Conservation (phyloP, 2,888 invertebrate genomes). For the Thecocarcelia acutangulata region DNA sequence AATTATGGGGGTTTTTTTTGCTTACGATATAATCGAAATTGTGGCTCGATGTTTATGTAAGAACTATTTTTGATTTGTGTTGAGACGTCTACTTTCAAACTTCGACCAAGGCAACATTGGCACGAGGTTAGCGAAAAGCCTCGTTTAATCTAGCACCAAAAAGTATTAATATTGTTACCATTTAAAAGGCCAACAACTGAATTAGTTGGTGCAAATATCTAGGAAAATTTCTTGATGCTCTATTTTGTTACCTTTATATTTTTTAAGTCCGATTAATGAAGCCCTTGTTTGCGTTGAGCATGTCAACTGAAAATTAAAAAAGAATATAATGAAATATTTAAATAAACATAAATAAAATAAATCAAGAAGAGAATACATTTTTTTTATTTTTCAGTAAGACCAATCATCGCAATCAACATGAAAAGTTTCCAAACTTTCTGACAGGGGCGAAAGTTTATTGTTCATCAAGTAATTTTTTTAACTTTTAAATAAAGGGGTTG, state of each 20-base stretch:
- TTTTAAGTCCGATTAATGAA: no score
- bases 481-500: background rate
- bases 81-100: conserved; percentile 59
- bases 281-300: no score
- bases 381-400: conserved; percentile 77
- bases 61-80: conserved; percentile 22
- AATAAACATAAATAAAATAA: no score
- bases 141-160: conserved; percentile 53
- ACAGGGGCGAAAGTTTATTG: conserved; percentile 78
- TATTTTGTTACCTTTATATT: no score
- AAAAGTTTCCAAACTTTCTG: conserved; percentile 74
- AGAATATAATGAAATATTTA: no score
- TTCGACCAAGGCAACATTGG: conserved; percentile 50
- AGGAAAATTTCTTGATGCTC: background rate
- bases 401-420: conserved; percentile 78
- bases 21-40: no score
- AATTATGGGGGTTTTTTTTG: no score
- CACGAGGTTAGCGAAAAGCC: conserved; percentile 62
- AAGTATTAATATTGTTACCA: background rate
- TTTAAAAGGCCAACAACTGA: conserved; percentile 11
- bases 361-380: no score
- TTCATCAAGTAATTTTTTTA: conserved; percentile 72
- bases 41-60: no score
- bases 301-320: background rate
- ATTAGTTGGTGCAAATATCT: conserved; percentile 48